These are phyloP conservation scores for Malurus cyaneus DNA, from an alignment of 2,113 vertebrate genomes.

Conservation along the genomic window DNA sequence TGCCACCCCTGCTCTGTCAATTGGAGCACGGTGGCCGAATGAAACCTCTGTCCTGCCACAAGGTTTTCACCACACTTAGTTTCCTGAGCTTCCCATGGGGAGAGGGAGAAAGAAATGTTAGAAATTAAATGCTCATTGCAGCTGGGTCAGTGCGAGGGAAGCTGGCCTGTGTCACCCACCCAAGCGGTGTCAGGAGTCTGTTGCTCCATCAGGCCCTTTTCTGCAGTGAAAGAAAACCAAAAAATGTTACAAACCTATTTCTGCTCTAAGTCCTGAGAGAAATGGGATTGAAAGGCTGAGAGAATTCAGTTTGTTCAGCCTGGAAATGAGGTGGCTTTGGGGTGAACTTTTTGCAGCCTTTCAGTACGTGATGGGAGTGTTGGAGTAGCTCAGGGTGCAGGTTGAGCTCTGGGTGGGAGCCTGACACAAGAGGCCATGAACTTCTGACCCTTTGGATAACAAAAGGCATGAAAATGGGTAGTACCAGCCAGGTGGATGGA, in stretches of 20 bases:
- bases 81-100: background rate
- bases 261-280: background rate
- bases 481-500: background rate
- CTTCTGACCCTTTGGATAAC: background rate
- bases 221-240: background rate
- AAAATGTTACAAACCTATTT: background rate
- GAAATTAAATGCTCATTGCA: background rate
- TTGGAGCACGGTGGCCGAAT: background rate
- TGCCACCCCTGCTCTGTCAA: background rate
- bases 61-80: background rate
- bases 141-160: background rate
- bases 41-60: rapidly evolving
- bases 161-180: rapidly evolving
- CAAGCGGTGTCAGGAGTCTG: background rate
- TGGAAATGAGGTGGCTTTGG: background rate
- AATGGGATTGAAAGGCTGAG: background rate
- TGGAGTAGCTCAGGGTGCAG: background rate
- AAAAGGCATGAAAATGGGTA: background rate
- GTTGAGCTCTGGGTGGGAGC: background rate
- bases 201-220: background rate
- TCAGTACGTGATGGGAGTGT: background rate
- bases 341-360: background rate
- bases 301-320: background rate
- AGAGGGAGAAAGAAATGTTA: background rate
- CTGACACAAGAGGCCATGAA: background rate